Conservation (phyloP, 2,888 invertebrate genomes). For the Leucoma salicis region DNA sequence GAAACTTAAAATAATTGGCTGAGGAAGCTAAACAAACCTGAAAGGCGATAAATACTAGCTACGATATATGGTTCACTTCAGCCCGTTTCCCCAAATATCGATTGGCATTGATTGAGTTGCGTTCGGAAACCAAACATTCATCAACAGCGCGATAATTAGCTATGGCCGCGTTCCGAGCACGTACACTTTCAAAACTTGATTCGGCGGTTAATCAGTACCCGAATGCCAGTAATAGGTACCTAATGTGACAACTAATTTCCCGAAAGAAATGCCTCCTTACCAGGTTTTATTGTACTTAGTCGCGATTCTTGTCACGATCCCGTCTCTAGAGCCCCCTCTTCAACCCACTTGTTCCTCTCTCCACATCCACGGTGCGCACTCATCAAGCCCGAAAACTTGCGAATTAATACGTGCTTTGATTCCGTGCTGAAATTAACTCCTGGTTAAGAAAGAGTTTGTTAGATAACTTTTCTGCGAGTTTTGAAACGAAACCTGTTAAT, state of each 20-base stretch:
- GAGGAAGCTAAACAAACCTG: not conserved
- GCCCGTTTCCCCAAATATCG: slow-evolving; percentile 15
- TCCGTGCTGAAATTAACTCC: slow-evolving; percentile 35
- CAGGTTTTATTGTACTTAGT: slow-evolving; percentile 61
- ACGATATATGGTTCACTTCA: slow-evolving; percentile 1
- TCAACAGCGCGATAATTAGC: slow-evolving; percentile 38
- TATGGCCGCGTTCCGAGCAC: slow-evolving; percentile 34
- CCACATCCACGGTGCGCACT: slow-evolving; percentile 48
- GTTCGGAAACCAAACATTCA: slow-evolving; percentile 40
- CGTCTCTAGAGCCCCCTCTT: slow-evolving; percentile 11
- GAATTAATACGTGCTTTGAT: slow-evolving; percentile 76
- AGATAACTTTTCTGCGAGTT: slow-evolving; percentile 29
- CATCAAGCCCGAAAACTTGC: slow-evolving; percentile 70
- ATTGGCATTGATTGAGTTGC: slow-evolving; percentile 32
- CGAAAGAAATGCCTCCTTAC: slow-evolving; percentile 59
- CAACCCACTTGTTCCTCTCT: slow-evolving; percentile 15
- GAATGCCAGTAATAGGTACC: slow-evolving; percentile 57
- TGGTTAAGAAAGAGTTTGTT: slow-evolving; percentile 34
- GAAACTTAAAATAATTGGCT: not conserved
- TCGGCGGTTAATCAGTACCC: slow-evolving; percentile 51
- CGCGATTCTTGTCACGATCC: slow-evolving; percentile 64
- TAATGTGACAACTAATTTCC: slow-evolving; percentile 79
- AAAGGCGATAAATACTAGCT: slow-evolving; percentile 2
- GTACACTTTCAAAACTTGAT: slow-evolving; percentile 39
- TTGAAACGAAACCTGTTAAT: slow-evolving; percentile 43